Conservation (phyloP, 2,113 vertebrate genomes). For the Xenotilapia caudafasciata region DNA sequence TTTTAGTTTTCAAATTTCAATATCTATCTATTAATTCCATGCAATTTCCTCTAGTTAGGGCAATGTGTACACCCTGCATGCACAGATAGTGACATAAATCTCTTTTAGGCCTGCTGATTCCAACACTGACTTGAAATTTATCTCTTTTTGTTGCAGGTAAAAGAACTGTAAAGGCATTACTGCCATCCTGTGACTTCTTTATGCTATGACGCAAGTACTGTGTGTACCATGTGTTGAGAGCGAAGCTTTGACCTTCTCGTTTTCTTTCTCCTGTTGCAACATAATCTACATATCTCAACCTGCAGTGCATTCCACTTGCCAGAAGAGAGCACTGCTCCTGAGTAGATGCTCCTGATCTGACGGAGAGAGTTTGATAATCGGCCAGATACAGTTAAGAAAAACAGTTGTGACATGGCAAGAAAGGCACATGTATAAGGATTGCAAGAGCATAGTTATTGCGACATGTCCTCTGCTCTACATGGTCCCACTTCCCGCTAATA, state of each 20-base stretch:
- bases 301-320: neutral
- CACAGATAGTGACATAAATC: neutral
- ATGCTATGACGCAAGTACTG: neutral
- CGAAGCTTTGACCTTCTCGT: neutral
- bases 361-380: neutral
- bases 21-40: neutral
- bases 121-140: neutral
- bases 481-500: neutral
- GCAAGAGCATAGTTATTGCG: neutral
- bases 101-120: neutral
- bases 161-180: neutral
- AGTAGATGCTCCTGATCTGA: neutral
- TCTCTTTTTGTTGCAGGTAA: neutral
- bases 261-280: neutral
- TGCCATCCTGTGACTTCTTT: conserved; percentile 33
- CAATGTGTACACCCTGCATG: neutral
- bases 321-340: conserved; percentile 5
- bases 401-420: neutral
- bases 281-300: neutral
- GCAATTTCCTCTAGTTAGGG: neutral
- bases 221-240: neutral
- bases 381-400: neutral
- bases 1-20: neutral
- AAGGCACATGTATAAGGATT: neutral
- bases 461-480: neutral